Base-by-base conservation (phyloP, 2,888 invertebrate genomes). In the Baccha elongata region DNA sequence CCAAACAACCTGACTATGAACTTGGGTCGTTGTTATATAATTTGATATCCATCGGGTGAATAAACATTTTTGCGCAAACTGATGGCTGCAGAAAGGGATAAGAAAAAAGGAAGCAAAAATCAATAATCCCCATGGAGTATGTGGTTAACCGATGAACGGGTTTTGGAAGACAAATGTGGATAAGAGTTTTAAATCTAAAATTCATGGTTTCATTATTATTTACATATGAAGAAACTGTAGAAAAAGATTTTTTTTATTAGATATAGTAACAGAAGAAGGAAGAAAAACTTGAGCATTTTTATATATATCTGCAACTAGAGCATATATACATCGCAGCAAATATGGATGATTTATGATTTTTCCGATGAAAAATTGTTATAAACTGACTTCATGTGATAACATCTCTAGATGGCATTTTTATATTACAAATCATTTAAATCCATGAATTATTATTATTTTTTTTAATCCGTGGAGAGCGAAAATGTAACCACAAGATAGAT, bases 71-170 rank as follows among this genome's bases (percentile, higher is more conserved):
- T 64, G 17, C 23, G 44, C 17, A 32, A 62, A 15, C 15, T 26
- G 21, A 35, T 37, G 19, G 21, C 13, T 48, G n/a, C 15, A 10
- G 10, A 2, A 23, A 15, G 21, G 21, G 23, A 15, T 10, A 26
- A 23, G 8, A 0, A 29, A 2, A 8, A 8, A 15, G 10, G 42
- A 44, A 19, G 44, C 2, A 37, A 65, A 50, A 78, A 78, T 78
- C 78, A 58, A 78, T 65, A 65, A 72, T 44, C 32, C 29, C 44
- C 42, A 71, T 71, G 48, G 58, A 71, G 53, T 64, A n/a, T n/a
- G 68, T 26, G 68, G 60, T 60, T 69, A 40, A 76, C 40, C 76
- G 55, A 71, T 78, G 65, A 65, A 78, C 65, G 71, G 72, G 65
- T 50, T 78, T 19, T n/a, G 23, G 71, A 65, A n/a, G 72, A 65